Base-by-base conservation (phyloP, 2,888 invertebrate species). In the Linnaemya tessellans region DNA sequence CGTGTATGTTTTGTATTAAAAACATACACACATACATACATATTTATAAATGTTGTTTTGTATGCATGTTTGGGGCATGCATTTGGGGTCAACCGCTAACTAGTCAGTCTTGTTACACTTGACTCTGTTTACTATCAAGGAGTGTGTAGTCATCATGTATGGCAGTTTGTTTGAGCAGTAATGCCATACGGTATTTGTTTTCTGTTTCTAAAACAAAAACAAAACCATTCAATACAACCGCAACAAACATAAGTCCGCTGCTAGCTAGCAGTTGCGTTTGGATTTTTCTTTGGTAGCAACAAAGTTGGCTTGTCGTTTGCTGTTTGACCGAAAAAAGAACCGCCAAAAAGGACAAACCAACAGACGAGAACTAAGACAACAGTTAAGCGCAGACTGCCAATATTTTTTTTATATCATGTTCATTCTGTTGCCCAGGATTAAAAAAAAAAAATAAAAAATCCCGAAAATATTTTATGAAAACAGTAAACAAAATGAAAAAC, bases 81-180 rank as follows among this genome's bases (percentile, higher is more conserved):
- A 81, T 81, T 83, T 80, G 75, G 60, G 80, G 85, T 85, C 85
- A 85, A 85, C 85, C 85, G 56, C 85, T 80, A 82, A 85, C 79
- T 80, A 85, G 82, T 75, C 84, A 85, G 82, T 75, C 84, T 71
- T 77, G 77, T 83, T 78, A 83, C 82, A 83, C 82, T 82, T 82
- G 81, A 82, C 68, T 82, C 70, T 83, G 82, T 83, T 83, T 83
- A 71, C 81, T 62, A 68, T 54, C 58, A 80, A 71, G 70, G 70
- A 71, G 70, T 79, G 70, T 71, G 51, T 64, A 56, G 30, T 7
- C 20, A 1, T 8, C 60, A 49, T 78, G 38, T 41, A 51, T 25
- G 3, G 7, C 20, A 35, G 43, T 54, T 35, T 68, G 18, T 73
- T 46, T 73, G 20, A 46, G 41, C 46, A 65, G 70, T 71, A 80